Percentiles rank a stretch among this genome's conserved stretches.
phyloP scores from a whole-genome alignment of 2,113 vertebrate species.

The Sturnira hondurensis region DNA sequence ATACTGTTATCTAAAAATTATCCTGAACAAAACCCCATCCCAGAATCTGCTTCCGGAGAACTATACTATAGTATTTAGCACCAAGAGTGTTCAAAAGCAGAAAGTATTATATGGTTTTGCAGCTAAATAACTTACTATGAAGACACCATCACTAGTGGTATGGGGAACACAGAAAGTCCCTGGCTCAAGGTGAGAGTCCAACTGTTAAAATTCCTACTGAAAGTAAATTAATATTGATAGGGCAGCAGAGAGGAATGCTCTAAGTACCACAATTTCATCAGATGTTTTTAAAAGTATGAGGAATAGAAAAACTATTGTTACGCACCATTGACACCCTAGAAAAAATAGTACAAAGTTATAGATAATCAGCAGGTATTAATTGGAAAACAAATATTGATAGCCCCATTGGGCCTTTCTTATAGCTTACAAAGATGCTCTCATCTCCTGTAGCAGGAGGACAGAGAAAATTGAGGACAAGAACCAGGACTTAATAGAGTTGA shows the following conservation, averaged over 20 bases:
- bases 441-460: neutral
- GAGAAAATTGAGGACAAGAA: neutral
- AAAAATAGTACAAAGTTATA: neutral
- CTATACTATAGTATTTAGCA: neutral
- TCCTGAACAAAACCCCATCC: neutral
- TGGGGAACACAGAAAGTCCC: neutral
- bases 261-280: neutral
- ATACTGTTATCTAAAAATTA: neutral
- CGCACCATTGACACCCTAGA: neutral
- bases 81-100: neutral
- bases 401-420: fast-evolving
- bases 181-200: neutral
- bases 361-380: neutral
- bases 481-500: neutral
- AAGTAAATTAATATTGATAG: neutral
- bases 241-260: neutral
- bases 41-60: neutral
- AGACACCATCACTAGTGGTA: neutral
- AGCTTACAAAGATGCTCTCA: neutral
- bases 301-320: neutral
- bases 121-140: neutral
- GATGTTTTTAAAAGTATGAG: neutral
- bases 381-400: neutral
- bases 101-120: neutral
- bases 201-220: neutral